Base-by-base conservation (phyloP, 2,797 vertebrate genomes). In the Gymnoscopelus braueri region DNA sequence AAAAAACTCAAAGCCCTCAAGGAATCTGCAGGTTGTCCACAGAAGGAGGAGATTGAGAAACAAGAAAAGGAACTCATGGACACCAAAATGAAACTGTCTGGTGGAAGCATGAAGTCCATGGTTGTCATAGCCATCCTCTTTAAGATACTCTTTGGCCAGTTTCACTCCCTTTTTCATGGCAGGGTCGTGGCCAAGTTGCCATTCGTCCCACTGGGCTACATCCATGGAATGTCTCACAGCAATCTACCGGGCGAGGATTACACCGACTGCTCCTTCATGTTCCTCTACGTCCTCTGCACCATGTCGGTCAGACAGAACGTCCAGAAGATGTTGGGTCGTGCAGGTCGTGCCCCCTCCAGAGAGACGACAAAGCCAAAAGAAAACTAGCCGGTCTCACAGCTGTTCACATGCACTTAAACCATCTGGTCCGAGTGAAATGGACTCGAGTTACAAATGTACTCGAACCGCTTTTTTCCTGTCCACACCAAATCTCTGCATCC, bases 91-190 rank as follows among this genome's bases (percentile, higher is more conserved):
- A 98, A 99, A 72, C 91, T 99, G 52, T 99, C 98, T 14, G 99
- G 98, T 97, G 98, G 99, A 58, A 95, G 98, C 61, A 99, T 99
- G 98, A 99, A 99, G 91, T 99, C 98, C 54, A 99, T 99, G 98
- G 98, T 99, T 81, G 98, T 98, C 23, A 99, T 99, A 9, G 98
- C 97, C 64, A 99, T 99, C 91, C 99, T 98, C 80, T 99, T 99
- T 69, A 99, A 97, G 50, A 97, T 98, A 64, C 86, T 99, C 87
- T 99, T 99, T 97, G 98, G 98, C 84, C 99, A 98, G 98, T 99
- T 99, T 89, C 99, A 99, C 88, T 99, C 98, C 47, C 98, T 99
- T 91, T 99, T 99, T 83, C 97, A 99, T 66, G 98, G 98, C 3
- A 89, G 98, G 71, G 98, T 99, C 2, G 98, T 99, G 63, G 98